A percentile compares a stretch with the other conserved stretches of the same genome.
Conservation (phyloP, 2,888 invertebrate genomes). For the Elegia similella region DNA sequence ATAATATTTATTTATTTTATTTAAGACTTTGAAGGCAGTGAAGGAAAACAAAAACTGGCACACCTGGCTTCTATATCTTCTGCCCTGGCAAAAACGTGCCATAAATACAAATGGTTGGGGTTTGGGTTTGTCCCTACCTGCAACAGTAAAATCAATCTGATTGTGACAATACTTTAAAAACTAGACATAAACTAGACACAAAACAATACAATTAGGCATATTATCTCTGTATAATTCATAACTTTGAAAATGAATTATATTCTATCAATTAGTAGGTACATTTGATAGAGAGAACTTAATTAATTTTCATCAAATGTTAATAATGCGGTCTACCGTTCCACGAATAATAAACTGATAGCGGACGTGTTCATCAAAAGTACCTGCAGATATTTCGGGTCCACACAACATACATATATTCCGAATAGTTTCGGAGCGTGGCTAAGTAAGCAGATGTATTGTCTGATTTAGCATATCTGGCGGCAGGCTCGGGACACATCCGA, state of each 20-base stretch:
- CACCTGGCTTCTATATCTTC: background rate
- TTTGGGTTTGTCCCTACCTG: slow-evolving; percentile 7
- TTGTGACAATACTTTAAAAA: too few species aligned
- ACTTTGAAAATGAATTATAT: too few species aligned
- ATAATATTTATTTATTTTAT: background rate
- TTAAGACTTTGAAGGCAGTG: background rate
- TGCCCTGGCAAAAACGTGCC: slow-evolving; percentile 10
- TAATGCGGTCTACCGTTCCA: too few species aligned
- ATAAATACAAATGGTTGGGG: slow-evolving; percentile 13
- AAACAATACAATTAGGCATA: background rate
- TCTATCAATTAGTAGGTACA: too few species aligned
- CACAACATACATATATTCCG: too few species aligned
- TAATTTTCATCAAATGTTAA: too few species aligned
- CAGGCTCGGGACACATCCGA: slow-evolving; percentile 38
- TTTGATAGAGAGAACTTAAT: too few species aligned
- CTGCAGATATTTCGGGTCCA: too few species aligned
- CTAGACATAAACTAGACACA: background rate
- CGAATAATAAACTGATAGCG: too few species aligned
- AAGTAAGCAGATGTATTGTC: slow-evolving; percentile 40
- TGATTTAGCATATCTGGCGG: slow-evolving; percentile 43
- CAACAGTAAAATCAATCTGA: background rate
- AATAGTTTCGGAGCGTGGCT: too few species aligned
- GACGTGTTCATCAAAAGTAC: too few species aligned
- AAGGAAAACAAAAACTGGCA: background rate
- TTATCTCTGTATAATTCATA: too few species aligned